phyloP scores from a whole-genome alignment of 2,888 invertebrate species.

The Parascotia fuliginaria region DNA sequence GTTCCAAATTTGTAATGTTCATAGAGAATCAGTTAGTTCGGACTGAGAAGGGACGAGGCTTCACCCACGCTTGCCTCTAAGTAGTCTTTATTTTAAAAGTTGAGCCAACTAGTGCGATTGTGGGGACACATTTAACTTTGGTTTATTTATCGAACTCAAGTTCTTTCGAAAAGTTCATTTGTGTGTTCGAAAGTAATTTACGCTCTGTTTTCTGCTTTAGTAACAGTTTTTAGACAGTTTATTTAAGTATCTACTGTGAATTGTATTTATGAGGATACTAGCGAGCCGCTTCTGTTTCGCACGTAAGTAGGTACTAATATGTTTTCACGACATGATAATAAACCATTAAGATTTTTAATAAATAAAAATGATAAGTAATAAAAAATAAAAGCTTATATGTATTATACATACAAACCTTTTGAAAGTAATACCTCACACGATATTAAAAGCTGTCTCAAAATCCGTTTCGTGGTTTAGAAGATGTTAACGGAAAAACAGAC shows the following conservation, averaged over 20 bases:
- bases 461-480: no score
- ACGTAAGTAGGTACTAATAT: no score
- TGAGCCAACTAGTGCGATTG: slow-evolving; percentile 17
- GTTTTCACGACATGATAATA: no score
- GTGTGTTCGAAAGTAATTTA: slow-evolving; percentile 31
- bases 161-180: slow-evolving; percentile 33
- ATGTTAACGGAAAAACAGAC: no score
- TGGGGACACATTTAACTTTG: slow-evolving; percentile 32
- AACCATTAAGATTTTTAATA: no score
- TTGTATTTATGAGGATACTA: no score
- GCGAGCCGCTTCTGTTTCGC: no score
- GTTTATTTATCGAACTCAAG: slow-evolving; percentile 36
- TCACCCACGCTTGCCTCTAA: slow-evolving; percentile 23
- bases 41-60: slow-evolving; percentile 23
- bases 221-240: neutral
- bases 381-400: no score
- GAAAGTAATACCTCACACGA: no score
- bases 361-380: no score
- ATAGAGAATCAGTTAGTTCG: slow-evolving; percentile 21
- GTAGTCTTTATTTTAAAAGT: slow-evolving; percentile 36
- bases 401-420: no score
- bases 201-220: slow-evolving; percentile 12
- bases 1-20: neutral
- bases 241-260: neutral
- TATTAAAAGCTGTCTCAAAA: no score